Conservation (phyloP, 1,140 invertebrate genomes). For the Venturia canescens region DNA sequence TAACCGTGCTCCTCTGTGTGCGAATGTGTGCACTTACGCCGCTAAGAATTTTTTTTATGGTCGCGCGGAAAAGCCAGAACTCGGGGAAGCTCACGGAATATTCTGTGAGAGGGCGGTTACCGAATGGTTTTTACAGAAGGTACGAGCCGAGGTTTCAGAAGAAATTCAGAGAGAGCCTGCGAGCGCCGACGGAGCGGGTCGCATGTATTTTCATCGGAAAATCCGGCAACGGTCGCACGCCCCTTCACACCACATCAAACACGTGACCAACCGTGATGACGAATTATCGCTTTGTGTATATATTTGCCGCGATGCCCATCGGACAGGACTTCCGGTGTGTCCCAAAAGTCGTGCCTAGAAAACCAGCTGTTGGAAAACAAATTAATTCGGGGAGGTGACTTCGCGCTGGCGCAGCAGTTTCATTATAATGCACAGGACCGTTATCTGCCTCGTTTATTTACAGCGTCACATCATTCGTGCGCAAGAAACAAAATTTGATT, state of each 20-base stretch:
- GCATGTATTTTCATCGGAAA: conserved; percentile 20
- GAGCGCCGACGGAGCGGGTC: background rate
- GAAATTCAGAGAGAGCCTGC: background rate
- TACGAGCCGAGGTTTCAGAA: background rate
- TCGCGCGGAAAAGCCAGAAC: background rate
- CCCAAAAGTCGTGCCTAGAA: background rate
- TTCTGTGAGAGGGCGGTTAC: background rate
- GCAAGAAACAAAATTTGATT: no score
- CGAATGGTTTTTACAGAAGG: background rate
- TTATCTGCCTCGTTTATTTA: no score
- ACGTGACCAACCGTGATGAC: conserved; percentile 18
- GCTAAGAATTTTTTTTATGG: background rate
- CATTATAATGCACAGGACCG: no score
- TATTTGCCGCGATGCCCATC: background rate
- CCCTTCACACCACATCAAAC: background rate
- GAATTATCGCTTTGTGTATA: background rate
- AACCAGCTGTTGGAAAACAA: background rate
- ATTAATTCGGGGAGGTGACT: background rate
- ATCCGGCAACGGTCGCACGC: conserved; percentile 14
- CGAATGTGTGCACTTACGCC: no score
- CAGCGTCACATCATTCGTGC: no score
- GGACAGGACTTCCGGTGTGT: background rate
- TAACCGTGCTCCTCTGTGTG: no score
- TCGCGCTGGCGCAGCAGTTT: background rate
- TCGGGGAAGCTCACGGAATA: background rate